Evolutionary conservation across 1,140 invertebrate genomes (phyloP).

Genomic region (Heliconius himera): DNA sequence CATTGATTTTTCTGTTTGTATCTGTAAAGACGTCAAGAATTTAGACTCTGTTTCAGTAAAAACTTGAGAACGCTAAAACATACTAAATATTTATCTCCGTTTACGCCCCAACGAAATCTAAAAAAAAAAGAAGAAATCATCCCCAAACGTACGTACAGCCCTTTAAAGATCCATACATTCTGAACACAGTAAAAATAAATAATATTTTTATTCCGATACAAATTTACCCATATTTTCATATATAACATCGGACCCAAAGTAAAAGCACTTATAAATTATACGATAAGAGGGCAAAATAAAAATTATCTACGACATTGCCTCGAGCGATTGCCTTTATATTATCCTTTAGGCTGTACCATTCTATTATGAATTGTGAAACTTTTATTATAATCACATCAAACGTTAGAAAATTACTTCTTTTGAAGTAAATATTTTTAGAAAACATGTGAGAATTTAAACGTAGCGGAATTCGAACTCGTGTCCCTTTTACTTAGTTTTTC

Average conservation of each 20-base stretch:
- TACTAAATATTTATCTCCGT: not conserved
- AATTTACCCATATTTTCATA: not conserved
- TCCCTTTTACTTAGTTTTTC: not conserved
- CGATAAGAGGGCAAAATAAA: conserved; percentile 34
- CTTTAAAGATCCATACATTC: not conserved
- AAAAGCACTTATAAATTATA: conserved; percentile 38
- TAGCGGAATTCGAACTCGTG: not conserved
- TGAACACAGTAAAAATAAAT: conserved; percentile 4
- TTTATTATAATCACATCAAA: conserved; percentile 16
- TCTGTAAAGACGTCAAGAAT: too few species aligned
- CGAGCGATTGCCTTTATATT: conserved; percentile 25
- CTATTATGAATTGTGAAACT: conserved; percentile 19
- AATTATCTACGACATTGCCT: conserved; percentile 31
- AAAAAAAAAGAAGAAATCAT: not conserved
- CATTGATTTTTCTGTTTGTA: too few species aligned
- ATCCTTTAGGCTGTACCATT: conserved; percentile 25
- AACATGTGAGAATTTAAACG: not conserved
- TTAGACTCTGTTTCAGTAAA: too few species aligned
- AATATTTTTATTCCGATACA: not conserved
- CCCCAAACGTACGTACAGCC: not conserved
- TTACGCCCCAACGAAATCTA: not conserved
- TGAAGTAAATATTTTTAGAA: not conserved
- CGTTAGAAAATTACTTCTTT: not conserved
- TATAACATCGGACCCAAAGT: conserved; percentile 21
- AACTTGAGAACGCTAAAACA: too few species aligned